Evolutionary conservation across 2,113 vertebrate genomes (phyloP).

Genomic region (Peromyscus polionotus): DNA sequence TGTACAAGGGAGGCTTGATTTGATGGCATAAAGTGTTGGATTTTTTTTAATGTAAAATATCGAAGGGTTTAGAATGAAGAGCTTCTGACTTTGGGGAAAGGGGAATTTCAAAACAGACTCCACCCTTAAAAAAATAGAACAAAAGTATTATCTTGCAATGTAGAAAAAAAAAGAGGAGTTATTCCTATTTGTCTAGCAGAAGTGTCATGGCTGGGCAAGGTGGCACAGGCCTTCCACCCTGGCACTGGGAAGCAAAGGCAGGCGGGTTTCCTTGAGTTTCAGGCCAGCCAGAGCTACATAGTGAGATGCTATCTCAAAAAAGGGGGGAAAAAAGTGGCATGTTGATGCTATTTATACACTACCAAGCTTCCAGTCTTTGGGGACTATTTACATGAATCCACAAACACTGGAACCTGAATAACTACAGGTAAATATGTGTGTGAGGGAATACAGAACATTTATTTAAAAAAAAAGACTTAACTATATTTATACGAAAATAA

Average conservation of each 20-base stretch:
- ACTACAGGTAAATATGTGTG: not conserved
- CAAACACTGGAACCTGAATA: not conserved
- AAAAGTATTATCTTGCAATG: conserved; percentile 44
- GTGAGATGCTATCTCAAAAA: not conserved
- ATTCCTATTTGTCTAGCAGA: not conserved
- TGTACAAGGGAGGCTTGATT: not conserved
- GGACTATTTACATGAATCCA: conserved; percentile 5
- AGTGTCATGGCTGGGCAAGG: not conserved
- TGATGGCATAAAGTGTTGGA: not conserved
- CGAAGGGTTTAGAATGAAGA: conserved; percentile 35
- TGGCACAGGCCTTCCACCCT: not conserved
- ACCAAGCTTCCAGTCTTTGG: not conserved
- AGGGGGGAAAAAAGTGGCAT: not conserved
- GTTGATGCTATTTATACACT: conserved; percentile 3
- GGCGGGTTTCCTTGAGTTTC: not conserved
- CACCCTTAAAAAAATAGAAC: conserved; percentile 43
- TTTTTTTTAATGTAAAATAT: not conserved
- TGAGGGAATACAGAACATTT: not conserved
- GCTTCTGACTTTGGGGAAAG: not conserved
- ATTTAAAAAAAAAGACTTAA: not conserved
- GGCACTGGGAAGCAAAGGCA: not conserved
- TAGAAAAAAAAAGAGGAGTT: not conserved
- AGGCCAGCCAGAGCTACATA: not conserved
- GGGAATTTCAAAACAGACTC: not conserved
- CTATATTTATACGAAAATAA: not conserved